Evolutionary conservation across 2,113 vertebrate species (phyloP).

Genomic region (Saccopteryx bilineata): DNA sequence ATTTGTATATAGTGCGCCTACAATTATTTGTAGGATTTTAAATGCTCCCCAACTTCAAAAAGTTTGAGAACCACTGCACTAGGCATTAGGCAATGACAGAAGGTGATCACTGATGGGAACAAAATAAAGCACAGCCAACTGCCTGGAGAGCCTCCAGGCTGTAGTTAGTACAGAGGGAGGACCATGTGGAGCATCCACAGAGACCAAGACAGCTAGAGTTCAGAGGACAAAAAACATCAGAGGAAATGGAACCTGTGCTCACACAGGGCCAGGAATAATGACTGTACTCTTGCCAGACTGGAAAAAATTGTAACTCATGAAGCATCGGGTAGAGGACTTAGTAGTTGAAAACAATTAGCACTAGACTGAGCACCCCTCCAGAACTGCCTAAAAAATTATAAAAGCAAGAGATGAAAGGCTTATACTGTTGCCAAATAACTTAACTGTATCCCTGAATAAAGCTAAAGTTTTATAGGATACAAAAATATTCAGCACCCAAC

Average conservation of each 20-base stretch:
- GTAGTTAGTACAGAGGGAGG: neutral
- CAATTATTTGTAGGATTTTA: no score
- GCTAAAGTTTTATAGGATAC: neutral
- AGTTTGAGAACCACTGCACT: neutral
- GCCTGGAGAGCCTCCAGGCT: neutral
- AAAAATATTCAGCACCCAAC: neutral
- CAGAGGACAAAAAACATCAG: neutral
- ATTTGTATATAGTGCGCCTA: no score
- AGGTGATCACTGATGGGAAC: neutral
- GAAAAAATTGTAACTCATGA: neutral
- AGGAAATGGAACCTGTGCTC: neutral
- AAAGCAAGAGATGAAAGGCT: neutral
- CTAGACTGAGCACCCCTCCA: neutral
- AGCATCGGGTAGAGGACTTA: neutral
- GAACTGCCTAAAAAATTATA: neutral
- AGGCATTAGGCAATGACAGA: neutral
- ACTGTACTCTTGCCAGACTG: neutral
- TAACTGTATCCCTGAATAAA: slow-evolving; percentile 11
- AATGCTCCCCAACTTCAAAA: no score
- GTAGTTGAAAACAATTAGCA: neutral
- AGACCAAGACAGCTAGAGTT: neutral
- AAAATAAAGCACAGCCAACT: neutral
- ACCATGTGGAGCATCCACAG: neutral
- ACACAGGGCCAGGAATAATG: neutral
- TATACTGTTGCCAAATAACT: slow-evolving; percentile 1